Conservation (phyloP, 2,797 vertebrate genomes). For the Eulemur rubriventer region DNA sequence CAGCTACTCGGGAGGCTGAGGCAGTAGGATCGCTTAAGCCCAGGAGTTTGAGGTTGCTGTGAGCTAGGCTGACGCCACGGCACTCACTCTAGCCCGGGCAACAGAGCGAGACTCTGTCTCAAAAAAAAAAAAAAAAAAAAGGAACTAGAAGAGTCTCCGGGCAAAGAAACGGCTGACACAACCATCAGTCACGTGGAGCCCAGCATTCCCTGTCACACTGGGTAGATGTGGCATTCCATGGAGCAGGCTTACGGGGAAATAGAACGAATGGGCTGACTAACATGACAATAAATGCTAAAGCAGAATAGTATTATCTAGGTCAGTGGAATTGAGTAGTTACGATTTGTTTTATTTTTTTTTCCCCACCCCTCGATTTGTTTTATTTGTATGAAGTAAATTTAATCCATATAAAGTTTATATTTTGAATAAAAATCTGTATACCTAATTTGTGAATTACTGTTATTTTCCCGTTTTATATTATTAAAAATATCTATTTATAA, state of each 20-base stretch:
- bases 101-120: too few species aligned
- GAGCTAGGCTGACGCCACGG: too few species aligned
- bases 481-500: background rate
- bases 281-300: background rate
- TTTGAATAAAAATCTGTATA: constrained; percentile 7
- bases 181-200: accelerated
- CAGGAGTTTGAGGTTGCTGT: too few species aligned
- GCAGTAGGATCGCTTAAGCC: too few species aligned
- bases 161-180: background rate
- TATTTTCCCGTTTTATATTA: background rate
- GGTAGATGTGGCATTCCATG: background rate
- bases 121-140: too few species aligned
- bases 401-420: constrained; percentile 10
- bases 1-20: too few species aligned
- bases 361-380: background rate
- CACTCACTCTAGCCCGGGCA: too few species aligned
- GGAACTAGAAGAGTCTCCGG: background rate
- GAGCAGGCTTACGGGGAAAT: background rate
- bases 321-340: background rate
- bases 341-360: background rate
- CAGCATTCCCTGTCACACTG: accelerated
- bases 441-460: background rate
- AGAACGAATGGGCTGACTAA: background rate
- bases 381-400: constrained; percentile 10
- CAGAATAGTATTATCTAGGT: background rate